Evolutionary conservation across 37 sponge, comb jelly and placozoan genomes (phyloP), one percentile per base, ranked within the genome.

Genomic region (Spongilla lacustris): DNA sequence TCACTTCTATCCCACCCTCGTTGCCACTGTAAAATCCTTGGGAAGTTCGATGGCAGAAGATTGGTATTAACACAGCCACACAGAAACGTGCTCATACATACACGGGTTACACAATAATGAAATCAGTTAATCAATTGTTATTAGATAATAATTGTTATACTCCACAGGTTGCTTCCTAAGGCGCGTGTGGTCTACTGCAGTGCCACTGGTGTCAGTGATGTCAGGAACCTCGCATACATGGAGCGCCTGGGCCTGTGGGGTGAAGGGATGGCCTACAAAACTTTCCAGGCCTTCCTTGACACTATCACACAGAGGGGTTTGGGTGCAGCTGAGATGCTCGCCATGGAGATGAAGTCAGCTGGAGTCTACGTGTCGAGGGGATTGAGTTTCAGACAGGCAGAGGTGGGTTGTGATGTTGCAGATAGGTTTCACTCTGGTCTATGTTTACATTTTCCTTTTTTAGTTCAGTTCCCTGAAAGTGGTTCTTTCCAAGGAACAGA

Each of bases 181-280:
- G 91, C 91, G 14, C 48, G 91, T 8, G 91, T 90, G 17, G 87
- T 90, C 25, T 90, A 90, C 83, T 90, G 91, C 68, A 90, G 91
- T 71, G 91, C 91, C 22, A 90, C 91, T 75, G 91, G 91, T 70
- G 89, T 86, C 27, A 76, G 90, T 34, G 71, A 85, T 35, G 91
- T 90, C 50, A 90, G 86, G 77, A 87, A 90, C 58, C 35, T 86
- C 76, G 91, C 91, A 46, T 90, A 84, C 38, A 90, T 90, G 91
- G 91, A 90, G 80, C 69, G 91, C 2, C 88, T 90, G 21, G 91
- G 91, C 8, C 72, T 90, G 34, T 90, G 91, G 91, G 91, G 91
- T 13, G 83, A 81, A 32, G 83, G 87, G 24, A 37, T 79, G 33
- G 68, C 91, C 3, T 87, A 75, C 76, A 84, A 72, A 35, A 28